phyloP scores from a whole-genome alignment of 2,797 vertebrate species.

The Sebastes iracundus region DNA sequence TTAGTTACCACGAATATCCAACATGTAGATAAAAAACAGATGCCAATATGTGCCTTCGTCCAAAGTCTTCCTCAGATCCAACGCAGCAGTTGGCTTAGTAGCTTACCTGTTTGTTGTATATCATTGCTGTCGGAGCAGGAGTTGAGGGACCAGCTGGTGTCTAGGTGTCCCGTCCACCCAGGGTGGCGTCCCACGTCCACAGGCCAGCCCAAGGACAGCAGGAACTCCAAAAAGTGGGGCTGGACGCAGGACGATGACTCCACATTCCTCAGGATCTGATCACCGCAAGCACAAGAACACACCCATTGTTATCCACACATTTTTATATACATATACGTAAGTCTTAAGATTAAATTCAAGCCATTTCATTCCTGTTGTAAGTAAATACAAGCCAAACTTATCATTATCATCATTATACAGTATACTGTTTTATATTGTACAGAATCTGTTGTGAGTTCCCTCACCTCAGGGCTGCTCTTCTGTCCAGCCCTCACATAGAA shows the following conservation, averaged over 20 bases:
- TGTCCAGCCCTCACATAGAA: slow-evolving; percentile 96
- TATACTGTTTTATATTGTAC: background rate
- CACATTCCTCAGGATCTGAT: slow-evolving; percentile 93
- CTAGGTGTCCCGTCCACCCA: slow-evolving; percentile 94
- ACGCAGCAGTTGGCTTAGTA: slow-evolving; percentile 8
- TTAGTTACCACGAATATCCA: background rate
- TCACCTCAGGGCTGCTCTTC: slow-evolving; percentile 94
- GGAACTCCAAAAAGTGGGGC: slow-evolving; percentile 94
- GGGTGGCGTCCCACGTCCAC: slow-evolving; percentile 93
- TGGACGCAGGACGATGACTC: slow-evolving; percentile 93
- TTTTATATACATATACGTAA: background rate
- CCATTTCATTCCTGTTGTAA: background rate
- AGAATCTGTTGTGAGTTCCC: slow-evolving; percentile 1
- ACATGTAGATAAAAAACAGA: background rate
- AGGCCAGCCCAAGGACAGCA: slow-evolving; percentile 95
- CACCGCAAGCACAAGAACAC: background rate
- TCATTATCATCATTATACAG: background rate
- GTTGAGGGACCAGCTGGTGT: slow-evolving; percentile 97
- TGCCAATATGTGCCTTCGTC: rapidly evolving
- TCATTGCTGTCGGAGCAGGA: slow-evolving; percentile 84
- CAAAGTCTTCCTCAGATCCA: background rate
- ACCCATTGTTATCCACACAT: background rate
- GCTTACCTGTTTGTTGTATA: slow-evolving; percentile 84
- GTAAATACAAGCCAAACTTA: background rate
- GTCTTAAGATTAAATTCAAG: background rate